Base-by-base conservation (phyloP, 2,888 invertebrate species). In the Perizoma flavofasciatum region DNA sequence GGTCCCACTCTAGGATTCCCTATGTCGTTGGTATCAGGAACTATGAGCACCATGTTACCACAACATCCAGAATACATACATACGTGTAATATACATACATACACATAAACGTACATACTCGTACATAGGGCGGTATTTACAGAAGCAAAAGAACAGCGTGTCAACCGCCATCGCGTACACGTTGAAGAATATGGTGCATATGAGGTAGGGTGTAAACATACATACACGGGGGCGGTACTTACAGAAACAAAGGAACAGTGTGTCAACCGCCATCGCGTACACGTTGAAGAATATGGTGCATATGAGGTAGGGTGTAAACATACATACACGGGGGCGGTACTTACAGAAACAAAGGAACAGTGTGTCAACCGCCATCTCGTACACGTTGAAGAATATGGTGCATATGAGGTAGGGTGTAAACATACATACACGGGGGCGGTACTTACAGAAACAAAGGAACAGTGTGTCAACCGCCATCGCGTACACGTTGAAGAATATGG, bases 141-240 rank as follows among this genome's bases (percentile, higher is more conserved):
- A 93, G 93, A 99, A 99, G 86, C 99, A 99, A 55, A 99, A 93
- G 91, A 99, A 99, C 54, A 99, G 88, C 0, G 99, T 99, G 78
- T 99, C 98, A 0, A 99, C 98, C 0, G 98, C 99, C 96, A 98
- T 98, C n/a, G 96, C 95, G 86, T 98, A 99, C 0, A 99, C 98
- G 65, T 96, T 96, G 89, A 99, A 99, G 93, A 99, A 99, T 68
- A 97, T 93, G 40, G 95, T 94, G 32, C 97, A 95, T 61, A 99
- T 96, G 68, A 98, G 94, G 87, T 96, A 99, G 0, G 98, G n/a
- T n/a, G n/a, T 22, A 2, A 22, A 22, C 22, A 22, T 22, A 22
- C 22, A 22, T n/a, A n/a, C n/a, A n/a, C n/a, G n/a, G 22, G 22
- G 9, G 5, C n/a, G 10, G n/a, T 54, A 96, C 97, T 96, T 93